Base-by-base conservation (phyloP, 2,113 vertebrate genomes). In the Chloebia gouldiae region DNA sequence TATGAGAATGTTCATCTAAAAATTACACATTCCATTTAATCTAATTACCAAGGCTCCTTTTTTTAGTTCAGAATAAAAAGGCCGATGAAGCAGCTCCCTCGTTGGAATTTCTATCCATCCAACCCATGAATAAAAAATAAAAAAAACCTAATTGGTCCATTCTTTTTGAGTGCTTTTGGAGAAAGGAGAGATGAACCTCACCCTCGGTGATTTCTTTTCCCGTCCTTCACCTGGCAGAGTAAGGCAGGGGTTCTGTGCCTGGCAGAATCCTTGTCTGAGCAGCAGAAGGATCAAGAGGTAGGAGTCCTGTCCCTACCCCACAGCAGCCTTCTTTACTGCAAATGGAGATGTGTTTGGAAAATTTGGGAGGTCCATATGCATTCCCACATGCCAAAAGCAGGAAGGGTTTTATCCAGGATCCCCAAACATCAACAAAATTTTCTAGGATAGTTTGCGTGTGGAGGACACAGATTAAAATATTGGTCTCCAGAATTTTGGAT, bases 361-460 rank as follows among this genome's bases (percentile, higher is more conserved):
- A 68, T 13, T 0, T 17, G 5, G 18, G 13, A 71, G 2, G 2
- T 33, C 6, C 18, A 27, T 7, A 16, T 20, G 24, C 8, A 13
- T 35, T 61, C 17, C n/a, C 39, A 40, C 2, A 4, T 5, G 4
- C 9, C 27, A 35, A 66, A 88, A 68, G 10, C 44, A 72, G 18
- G 25, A 57, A 25, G n/a, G 8, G 10, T 24, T 73, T 91, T 59
- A 51, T 24, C 21, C 49, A 64, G n/a, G 22, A 73, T 68, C 3
- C 2, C 6, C 24, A 81, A 91, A 86, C 5, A 51, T 4, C 6
- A 59, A 47, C 2, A 73, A 30, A 37, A 47, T 35, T 72, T 82
- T 51, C 49, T 24, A 33, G 49, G 9, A 18, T 27, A 42, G 9
- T 59, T 20, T 6, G 6, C 1, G 11, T 33, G 11, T 22, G 16